These are phyloP conservation scores for Amphipyra berbera DNA, from an alignment of 2,888 invertebrate species.

Conservation along the genomic window DNA sequence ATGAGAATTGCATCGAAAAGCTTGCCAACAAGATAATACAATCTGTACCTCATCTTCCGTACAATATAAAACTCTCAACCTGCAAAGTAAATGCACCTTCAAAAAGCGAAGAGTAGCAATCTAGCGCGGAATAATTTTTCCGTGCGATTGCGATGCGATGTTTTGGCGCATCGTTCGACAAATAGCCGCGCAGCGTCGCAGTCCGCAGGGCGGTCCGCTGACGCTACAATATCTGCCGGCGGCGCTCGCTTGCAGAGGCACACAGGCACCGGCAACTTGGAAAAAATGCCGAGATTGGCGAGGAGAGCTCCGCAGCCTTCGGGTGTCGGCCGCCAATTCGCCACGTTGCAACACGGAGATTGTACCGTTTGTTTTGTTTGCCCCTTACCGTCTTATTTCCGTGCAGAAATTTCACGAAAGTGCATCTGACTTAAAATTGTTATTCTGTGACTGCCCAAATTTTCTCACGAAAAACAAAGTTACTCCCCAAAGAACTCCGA, in stretches of 20 bases:
- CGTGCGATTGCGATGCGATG: slow-evolving; percentile 86
- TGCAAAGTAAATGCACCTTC: slow-evolving; percentile 83
- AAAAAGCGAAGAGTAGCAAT: slow-evolving; percentile 85
- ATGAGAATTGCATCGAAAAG: slow-evolving; percentile 80
- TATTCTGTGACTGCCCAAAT: slow-evolving; percentile 75
- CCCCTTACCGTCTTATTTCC: slow-evolving; percentile 87
- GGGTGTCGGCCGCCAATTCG: slow-evolving; percentile 84
- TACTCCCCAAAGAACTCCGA: slow-evolving; percentile 55
- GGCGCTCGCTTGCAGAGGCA: slow-evolving; percentile 66
- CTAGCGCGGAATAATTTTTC: slow-evolving; percentile 86
- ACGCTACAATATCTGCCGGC: slow-evolving; percentile 82
- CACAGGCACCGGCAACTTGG: slow-evolving; percentile 69
- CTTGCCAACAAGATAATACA: slow-evolving; percentile 87
- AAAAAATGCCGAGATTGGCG: slow-evolving; percentile 87
- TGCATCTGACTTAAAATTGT: slow-evolving; percentile 79
- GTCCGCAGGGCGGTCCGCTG: slow-evolving; percentile 85
- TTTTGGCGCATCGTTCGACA: slow-evolving; percentile 89
- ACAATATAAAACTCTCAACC: slow-evolving; percentile 83
- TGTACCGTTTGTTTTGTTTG: slow-evolving; percentile 87
- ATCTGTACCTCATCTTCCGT: slow-evolving; percentile 81
- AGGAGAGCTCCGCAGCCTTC: slow-evolving; percentile 78
- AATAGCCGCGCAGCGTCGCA: slow-evolving; percentile 80
- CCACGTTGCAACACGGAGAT: slow-evolving; percentile 87
- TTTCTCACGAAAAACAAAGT: slow-evolving; percentile 65
- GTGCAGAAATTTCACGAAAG: slow-evolving; percentile 81